These are phyloP conservation scores for Mus spicilegus DNA, from an alignment of 2,113 vertebrate genomes.

Conservation along the genomic window DNA sequence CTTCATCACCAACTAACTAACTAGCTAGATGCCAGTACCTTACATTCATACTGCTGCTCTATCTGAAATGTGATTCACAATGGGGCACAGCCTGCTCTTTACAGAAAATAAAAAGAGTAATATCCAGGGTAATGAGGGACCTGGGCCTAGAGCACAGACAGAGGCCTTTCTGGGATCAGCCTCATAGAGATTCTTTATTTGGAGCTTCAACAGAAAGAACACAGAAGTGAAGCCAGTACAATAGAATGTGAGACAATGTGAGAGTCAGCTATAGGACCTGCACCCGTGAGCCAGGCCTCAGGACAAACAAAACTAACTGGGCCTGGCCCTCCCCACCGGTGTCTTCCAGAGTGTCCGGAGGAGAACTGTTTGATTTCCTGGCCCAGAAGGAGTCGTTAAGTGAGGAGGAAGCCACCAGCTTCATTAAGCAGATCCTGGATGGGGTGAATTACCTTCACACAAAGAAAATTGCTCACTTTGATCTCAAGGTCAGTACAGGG, in stretches of 20 bases:
- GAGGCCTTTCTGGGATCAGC: neutral
- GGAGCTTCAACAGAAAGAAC: neutral
- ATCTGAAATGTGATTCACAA: neutral
- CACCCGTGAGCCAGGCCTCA: neutral
- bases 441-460: slow-evolving; percentile 96
- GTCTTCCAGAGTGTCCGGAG: slow-evolving; percentile 94
- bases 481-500: slow-evolving; percentile 94
- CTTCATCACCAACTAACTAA: too few relatives aligned
- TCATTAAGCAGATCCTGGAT: slow-evolving; percentile 97
- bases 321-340: slow-evolving; percentile 8
- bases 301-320: neutral
- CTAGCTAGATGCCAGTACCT: neutral
- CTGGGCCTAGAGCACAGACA: neutral
- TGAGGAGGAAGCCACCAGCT: slow-evolving; percentile 98
- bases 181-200: neutral
- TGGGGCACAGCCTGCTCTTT: neutral
- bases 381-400: slow-evolving; percentile 97
- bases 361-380: slow-evolving; percentile 98
- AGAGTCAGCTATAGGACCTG: neutral
- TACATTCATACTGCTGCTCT: neutral
- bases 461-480: slow-evolving; percentile 96
- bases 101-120: neutral
- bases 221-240: neutral
- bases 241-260: too few relatives aligned
- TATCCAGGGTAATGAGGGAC: neutral